Percentiles rank a stretch among this genome's conserved stretches.
These are phyloP conservation scores for Nixonia krombeini DNA, from an alignment of 1,140 invertebrate genomes.

Conservation along the genomic window DNA sequence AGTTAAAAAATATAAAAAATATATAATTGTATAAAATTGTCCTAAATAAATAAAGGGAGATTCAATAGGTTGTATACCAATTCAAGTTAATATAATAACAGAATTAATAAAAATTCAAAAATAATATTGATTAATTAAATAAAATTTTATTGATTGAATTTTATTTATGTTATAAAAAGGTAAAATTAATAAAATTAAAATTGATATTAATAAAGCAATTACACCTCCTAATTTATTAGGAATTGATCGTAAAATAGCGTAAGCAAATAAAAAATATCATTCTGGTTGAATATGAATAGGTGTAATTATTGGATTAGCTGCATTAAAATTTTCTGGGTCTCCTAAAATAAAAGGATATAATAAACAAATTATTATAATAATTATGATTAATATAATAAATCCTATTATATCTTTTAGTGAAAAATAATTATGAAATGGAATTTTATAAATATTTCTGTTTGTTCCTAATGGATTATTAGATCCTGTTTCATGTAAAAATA, in stretches of 20 bases:
- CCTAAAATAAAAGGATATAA: slow-evolving; percentile 72
- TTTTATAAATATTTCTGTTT: slow-evolving; percentile 75
- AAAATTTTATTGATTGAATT: slow-evolving; percentile 79
- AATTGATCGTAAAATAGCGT: slow-evolving; percentile 81
- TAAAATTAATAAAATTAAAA: slow-evolving; percentile 74
- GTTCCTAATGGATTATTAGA: slow-evolving; percentile 76
- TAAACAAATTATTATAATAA: slow-evolving; percentile 63
- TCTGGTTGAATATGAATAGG: slow-evolving; percentile 82
- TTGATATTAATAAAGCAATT: slow-evolving; percentile 76
- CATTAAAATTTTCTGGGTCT: slow-evolving; percentile 78
- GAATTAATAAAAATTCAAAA: slow-evolving; percentile 74
- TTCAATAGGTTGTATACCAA: slow-evolving; percentile 77
- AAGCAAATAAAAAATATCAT: slow-evolving; percentile 84
- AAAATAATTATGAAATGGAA: slow-evolving; percentile 75
- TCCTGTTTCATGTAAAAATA: slow-evolving; percentile 76
- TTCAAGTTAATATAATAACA: slow-evolving; percentile 77
- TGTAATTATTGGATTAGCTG: slow-evolving; percentile 78
- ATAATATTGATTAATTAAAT: slow-evolving; percentile 75
- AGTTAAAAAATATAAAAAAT: slow-evolving; percentile 74
- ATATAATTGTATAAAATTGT: slow-evolving; percentile 74
- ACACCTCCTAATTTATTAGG: slow-evolving; percentile 83
- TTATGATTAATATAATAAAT: slow-evolving; percentile 71
- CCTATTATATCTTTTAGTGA: slow-evolving; percentile 75
- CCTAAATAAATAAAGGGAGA: slow-evolving; percentile 74
- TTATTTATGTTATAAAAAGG: slow-evolving; percentile 67